These are phyloP conservation scores for Sipunculus nudus DNA, from an alignment of 2,888 invertebrate genomes.

Conservation along the genomic window DNA sequence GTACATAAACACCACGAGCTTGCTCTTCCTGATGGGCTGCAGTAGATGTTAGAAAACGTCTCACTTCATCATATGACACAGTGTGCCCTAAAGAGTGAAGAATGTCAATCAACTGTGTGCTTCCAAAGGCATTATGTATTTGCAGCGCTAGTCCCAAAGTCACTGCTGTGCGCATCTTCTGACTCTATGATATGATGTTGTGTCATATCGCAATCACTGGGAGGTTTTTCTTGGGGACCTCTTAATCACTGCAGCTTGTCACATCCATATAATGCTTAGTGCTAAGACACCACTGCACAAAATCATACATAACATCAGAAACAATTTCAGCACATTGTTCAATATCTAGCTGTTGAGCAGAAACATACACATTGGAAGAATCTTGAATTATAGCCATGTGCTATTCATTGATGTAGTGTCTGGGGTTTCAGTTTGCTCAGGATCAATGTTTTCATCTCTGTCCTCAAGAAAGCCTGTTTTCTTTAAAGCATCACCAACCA, in stretches of 20 bases:
- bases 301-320: not conserved
- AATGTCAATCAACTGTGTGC: constrained; percentile 6
- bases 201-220: constrained; percentile 11
- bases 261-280: not conserved
- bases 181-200: constrained; percentile 10
- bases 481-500: too few species aligned
- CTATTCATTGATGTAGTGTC: too few species aligned
- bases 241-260: not conserved
- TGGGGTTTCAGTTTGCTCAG: too few species aligned
- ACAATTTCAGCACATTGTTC: not conserved
- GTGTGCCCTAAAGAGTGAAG: constrained; percentile 4
- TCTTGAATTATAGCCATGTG: not conserved
- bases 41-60: constrained; percentile 11
- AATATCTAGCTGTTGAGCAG: not conserved
- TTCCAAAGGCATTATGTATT: constrained; percentile 16
- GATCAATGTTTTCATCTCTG: too few species aligned
- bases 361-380: not conserved
- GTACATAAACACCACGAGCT: constrained; percentile 1
- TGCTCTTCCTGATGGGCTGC: not conserved
- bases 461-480: too few species aligned
- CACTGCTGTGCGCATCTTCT: constrained; percentile 1
- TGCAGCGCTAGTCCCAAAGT: constrained; percentile 9
- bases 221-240: not conserved
- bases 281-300: not conserved
- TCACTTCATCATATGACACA: constrained; percentile 15